Base-by-base conservation (phyloP, 2,888 invertebrate genomes). In the Noctua janthe region DNA sequence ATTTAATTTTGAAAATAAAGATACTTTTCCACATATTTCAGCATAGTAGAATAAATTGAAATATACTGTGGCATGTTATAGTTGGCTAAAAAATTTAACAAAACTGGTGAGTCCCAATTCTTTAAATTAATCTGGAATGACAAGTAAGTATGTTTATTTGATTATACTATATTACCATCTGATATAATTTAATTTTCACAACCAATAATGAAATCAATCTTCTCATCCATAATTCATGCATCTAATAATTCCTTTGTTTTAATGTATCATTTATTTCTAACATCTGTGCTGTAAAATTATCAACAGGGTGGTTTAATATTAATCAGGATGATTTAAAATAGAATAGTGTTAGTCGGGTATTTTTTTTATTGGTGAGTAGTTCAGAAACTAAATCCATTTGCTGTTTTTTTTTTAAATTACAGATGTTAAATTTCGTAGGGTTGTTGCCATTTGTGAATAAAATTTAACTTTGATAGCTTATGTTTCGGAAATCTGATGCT, bases 141-240 rank as follows among this genome's bases (percentile, higher is more conserved):
- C 39, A 66, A 75, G 51, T 80, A 74, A 81, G 79, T 80, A 75
- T 82, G 23, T 82, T 64, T 74, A 74, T 82, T 74, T 64, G 51
- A 47, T 11, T 74, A n/a, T 17, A 74, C n/a, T 74, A 10, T 15
- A 74, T 15, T 73, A 81, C 43, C 10, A 20, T 72, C 2, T 54
- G 47, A 51, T 72, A 43, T 15, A 10, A 54, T 35, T 17, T n/a
- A 29, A 71, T 54, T 67, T 20, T 23, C 29, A 29, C 15, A 43
- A 29, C 29, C 29, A 29, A 29, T 29, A 29, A 29, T 29, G 1
- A 29, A 29, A 29, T 29, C 29, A 29, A 29, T 29, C 29, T 29
- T 51, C 29, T 29, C 23, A 29, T 39, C n/a, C n/a, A 15, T n/a
- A 39, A 23, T 20, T 23, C 7, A 51, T 51, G 43, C 3, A 79